Base-by-base conservation (phyloP, 2,113 vertebrate genomes). In the Muntiacus muntjak region DNA sequence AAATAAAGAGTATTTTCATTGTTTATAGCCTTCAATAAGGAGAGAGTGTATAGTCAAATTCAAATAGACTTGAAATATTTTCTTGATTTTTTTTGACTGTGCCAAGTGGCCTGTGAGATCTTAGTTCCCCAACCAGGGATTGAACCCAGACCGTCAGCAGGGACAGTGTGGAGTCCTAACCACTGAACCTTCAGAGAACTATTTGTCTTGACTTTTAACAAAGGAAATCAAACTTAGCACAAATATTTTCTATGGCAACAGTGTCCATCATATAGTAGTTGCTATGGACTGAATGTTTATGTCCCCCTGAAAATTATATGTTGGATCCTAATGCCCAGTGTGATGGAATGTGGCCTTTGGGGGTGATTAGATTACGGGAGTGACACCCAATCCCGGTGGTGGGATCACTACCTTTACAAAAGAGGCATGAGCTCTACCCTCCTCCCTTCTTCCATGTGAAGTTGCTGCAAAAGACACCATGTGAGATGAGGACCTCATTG, bases 1-100 rank as follows among this genome's bases (percentile, higher is more conserved):
- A 78, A 33, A 79, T 17, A 79, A 78, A 79, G 11, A 62, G 67
- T 9, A 21, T 84, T 79, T 76, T 64, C 15, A 33, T 30, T 85
- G 50, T 79, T 93, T 86, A 92, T 36, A 19, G 47, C 2, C 33
- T 93, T 93, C 17, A 96, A 57, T 82, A 94, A 96, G 54, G 36
- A 91, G 30, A 88, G 43, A 58, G 23, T 62, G 13, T 60, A 50
- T 28, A 58, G 19, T 64, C 26, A 78, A 91, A 91, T 88, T 45
- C 40, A 88, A 87, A 89, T 1, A 79, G 90, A 89, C 26, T 78
- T 97, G 54, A 97, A 91, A 87, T 57, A 94, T 25, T 47, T 47
- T 62, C 82, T 85, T 97, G 90, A 93, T 87, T 96, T 95, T 76
- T 88, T 74, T 74, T 74, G 21, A 74, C 71, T 43, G 71, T 74